Evolutionary conservation across 2,113 vertebrate genomes (phyloP), one percentile per base, ranked within the genome.

Genomic region (Thalassoma bifasciatum): DNA sequence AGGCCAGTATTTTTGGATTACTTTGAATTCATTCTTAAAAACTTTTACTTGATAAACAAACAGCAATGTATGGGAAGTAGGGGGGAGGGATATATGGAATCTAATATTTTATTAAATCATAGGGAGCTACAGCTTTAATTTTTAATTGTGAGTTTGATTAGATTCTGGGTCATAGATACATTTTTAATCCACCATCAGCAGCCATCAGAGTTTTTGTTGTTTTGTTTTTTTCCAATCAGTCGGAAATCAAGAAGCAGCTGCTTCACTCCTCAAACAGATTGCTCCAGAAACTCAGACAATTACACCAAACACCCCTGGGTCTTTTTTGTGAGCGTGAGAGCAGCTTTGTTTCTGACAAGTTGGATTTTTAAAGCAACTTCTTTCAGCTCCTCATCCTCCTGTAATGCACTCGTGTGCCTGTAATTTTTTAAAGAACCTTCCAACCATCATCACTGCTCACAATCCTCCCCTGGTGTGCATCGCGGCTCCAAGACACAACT

Each of bases 61-160:
- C 73, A 85, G 61, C 56, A 44, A 3, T 7, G 54, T 60, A 65
- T 52, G 37, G 56, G 26, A 19, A 79, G 38, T 50, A 11, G 13
- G 53, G 62, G 62, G 44, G 8, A 30, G 9, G 30, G 67, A 50
- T 72, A 71, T 57, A 63, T 57, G 49, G 54, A 24, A 70, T 0
- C 4, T 77, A 14, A 85, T 86, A 84, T 83, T 90, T 87, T 67
- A 87, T 91, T 89, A 79, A 87, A 85, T 83, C 73, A 81, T 62
- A 84, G 61, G 26, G 23, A 88, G 73, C 63, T 34, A 16, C 22
- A 53, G 49, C 62, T 75, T 89, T 46, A 82, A 91, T 91, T 86
- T 90, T 91, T 91, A 84, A 90, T 89, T 78, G 62, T 77, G 84
- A 66, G 75, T 88, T 89, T 86, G 86, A 87, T 86, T 79, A 68